These are phyloP conservation scores for Halisarca cf. caerulea DNA, from an alignment of 37 sponge, comb jelly and placozoan genomes.

Conservation along the genomic window DNA sequence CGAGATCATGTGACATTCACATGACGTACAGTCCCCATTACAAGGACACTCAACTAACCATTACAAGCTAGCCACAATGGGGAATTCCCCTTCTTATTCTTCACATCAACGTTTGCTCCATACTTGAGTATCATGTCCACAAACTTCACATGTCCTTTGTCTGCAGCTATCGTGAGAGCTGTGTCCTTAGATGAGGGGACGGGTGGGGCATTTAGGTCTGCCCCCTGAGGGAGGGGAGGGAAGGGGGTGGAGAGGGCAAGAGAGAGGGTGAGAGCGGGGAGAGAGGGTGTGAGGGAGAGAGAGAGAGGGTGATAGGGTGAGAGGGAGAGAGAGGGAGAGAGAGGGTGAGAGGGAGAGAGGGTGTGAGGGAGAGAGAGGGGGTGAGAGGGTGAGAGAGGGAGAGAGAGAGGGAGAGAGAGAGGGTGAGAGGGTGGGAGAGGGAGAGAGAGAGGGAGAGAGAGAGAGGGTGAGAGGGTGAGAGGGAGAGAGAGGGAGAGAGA, in stretches of 20 bases:
- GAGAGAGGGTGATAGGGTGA: too few relatives aligned
- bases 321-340: neutral
- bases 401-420: too few relatives aligned
- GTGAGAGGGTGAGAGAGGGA: too few relatives aligned
- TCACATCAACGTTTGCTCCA: constrained; percentile 84
- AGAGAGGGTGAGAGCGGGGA: too few relatives aligned
- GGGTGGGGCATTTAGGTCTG: constrained; percentile 91
- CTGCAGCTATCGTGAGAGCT: constrained; percentile 90
- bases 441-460: too few relatives aligned
- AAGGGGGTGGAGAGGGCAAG: too few relatives aligned
- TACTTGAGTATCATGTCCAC: constrained; percentile 74
- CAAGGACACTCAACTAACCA: constrained; percentile 35
- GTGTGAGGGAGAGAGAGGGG: too few relatives aligned
- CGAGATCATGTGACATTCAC: neutral
- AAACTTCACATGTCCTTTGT: constrained; percentile 91
- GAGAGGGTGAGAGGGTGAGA: too few relatives aligned
- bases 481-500: too few relatives aligned
- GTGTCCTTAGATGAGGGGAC: constrained; percentile 93
- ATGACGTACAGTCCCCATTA: neutral
- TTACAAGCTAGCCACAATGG: constrained; percentile 94
- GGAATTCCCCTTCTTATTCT: constrained; percentile 95
- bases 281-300: too few relatives aligned
- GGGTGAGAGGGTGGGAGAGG: too few relatives aligned
- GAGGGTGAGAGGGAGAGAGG: too few relatives aligned
- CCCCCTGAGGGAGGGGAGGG: constrained; percentile 47